phyloP scores from a whole-genome alignment of 53 echinoderm and acorn worm genomes.

The Luidia sarsii region DNA sequence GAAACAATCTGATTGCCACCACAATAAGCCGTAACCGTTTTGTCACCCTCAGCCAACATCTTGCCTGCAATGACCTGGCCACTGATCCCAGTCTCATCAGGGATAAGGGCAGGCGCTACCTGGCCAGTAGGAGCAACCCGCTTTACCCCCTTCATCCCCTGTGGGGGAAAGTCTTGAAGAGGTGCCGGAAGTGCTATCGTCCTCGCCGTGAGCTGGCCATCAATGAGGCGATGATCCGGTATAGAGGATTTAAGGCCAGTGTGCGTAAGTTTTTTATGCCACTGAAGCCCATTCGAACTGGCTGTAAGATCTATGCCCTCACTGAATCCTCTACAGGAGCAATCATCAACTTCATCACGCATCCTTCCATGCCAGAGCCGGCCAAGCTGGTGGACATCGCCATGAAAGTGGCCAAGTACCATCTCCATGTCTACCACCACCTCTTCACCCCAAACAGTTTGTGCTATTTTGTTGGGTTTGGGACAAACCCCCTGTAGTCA shows the following conservation, averaged over 20 bases:
- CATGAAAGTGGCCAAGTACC: too few species aligned
- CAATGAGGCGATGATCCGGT: slow-evolving; percentile 21
- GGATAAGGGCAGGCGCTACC: neutral
- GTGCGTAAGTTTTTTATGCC: neutral
- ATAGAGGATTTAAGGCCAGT: slow-evolving; percentile 21
- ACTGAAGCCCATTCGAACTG: too few species aligned
- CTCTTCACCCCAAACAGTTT: too few species aligned
- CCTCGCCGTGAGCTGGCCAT: slow-evolving; percentile 1
- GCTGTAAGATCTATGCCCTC: too few species aligned
- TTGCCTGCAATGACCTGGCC: slow-evolving; percentile 6
- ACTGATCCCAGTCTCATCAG: neutral
- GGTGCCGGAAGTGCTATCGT: neutral
- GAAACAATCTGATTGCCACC: neutral
- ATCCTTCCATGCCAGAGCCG: too few species aligned
- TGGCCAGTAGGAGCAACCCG: neutral
- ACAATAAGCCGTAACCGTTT: neutral
- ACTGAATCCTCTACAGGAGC: too few species aligned
- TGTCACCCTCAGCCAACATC: neutral
- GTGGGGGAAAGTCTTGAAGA: neutral
- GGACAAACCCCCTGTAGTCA: too few species aligned
- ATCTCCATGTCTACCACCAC: too few species aligned
- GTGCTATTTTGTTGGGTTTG: too few species aligned
- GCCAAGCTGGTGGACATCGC: too few species aligned
- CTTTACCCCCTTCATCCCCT: neutral
- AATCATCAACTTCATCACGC: too few species aligned